phyloP scores from a whole-genome alignment of 1,140 invertebrate species.

The Calephelis virginiensis region DNA sequence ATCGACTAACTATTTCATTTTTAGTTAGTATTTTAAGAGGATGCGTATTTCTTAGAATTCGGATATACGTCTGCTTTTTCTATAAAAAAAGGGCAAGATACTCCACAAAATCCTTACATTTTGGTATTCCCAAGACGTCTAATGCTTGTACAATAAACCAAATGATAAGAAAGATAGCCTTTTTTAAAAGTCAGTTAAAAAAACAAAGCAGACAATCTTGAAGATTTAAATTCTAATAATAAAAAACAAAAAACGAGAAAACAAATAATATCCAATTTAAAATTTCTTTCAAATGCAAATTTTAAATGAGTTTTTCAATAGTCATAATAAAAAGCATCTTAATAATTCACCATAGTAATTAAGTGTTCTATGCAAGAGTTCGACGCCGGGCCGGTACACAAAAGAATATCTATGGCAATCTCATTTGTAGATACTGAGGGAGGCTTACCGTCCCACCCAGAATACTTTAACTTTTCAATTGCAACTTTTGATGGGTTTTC shows the following conservation, averaged over 20 bases:
- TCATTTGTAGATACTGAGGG: conserved; percentile 69
- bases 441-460: conserved; percentile 61
- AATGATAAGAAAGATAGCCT: too few relatives aligned
- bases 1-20: too few relatives aligned
- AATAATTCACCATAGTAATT: conserved; percentile 39
- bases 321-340: conserved; percentile 11
- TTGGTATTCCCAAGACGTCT: too few relatives aligned
- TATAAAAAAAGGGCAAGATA: too few relatives aligned
- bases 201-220: neutral
- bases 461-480: conserved; percentile 79
- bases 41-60: too few relatives aligned
- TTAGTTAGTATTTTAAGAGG: too few relatives aligned
- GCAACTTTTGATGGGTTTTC: conserved; percentile 78
- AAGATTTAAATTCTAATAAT: neutral
- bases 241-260: conserved; percentile 1
- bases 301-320: conserved; percentile 17
- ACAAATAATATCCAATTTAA: conserved; percentile 16
- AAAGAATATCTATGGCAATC: conserved; percentile 70
- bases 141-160: too few relatives aligned
- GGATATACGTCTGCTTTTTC: too few relatives aligned
- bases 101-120: too few relatives aligned
- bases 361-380: conserved; percentile 43
- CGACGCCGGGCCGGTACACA: conserved; percentile 48
- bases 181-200: neutral
- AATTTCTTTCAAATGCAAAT: conserved; percentile 16